Evolutionary conservation across 1,140 invertebrate genomes (phyloP), one percentile per base, ranked within the genome.

Genomic region (Bombyx mandarina): DNA sequence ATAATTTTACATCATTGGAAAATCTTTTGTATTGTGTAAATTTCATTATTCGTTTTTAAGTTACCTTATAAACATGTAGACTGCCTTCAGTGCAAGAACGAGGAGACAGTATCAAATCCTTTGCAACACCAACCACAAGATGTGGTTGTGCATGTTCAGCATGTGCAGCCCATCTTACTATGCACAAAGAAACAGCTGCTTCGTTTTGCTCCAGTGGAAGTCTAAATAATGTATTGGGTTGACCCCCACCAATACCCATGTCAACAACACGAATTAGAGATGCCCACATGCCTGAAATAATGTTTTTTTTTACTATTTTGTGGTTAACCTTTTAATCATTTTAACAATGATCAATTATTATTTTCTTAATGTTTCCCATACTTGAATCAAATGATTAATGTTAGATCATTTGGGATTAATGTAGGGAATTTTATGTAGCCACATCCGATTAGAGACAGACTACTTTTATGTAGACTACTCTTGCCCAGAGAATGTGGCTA

Each of bases 201-300:
- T 99, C 96, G 89, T 99, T 99, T 83, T 99, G 98, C 61, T 97
- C 96, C 3, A 99, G 88, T 50, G 94, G 90, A 56, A 98, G 89
- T 58, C 93, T 91, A 71, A 95, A 93, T 52, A 96, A 88, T 8
- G 92, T 93, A 51, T 62, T 97, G 60, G 93, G 91, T 50, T 66
- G 67, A 0, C 63, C 75, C 6, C 73, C 75, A 18, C 72, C 61
- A 0, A 62, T 56, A 47, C 94, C 94, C 43, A 98, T 97, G 77
- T 98, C 95, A 66, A 99, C 93, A 45, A 99, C 93, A 52, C 97
- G 90, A 43, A 99, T 92, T 35, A 96, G 89, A 0, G 98, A 99
- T 0, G 99, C 98, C 98, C 98, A 99, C 90, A 99, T 94, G 5
- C 97, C 98, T 67, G 93, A 87, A 54, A 54, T 54, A 9, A 48